phyloP scores from a whole-genome alignment of 2,113 vertebrate species.

The Stegastes partitus region DNA sequence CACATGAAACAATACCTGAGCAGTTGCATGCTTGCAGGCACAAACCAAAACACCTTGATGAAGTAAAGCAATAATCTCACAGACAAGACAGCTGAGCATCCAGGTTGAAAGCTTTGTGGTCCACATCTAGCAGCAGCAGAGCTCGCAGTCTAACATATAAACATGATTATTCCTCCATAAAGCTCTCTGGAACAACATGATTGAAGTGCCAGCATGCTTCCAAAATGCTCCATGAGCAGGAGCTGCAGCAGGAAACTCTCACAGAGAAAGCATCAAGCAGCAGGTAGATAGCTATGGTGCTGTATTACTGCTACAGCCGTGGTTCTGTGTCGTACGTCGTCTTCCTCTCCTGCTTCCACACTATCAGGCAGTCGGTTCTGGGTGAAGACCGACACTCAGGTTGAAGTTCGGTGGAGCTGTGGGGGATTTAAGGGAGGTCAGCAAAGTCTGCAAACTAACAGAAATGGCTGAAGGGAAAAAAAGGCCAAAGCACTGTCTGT shows the following conservation, averaged over 20 bases:
- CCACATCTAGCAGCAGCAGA: too few species aligned
- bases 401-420: not conserved
- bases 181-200: not conserved
- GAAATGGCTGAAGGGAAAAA: not conserved
- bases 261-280: too few species aligned
- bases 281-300: too few species aligned
- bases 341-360: not conserved
- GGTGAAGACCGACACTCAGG: not conserved
- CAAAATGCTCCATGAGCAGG: too few species aligned
- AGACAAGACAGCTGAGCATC: too few species aligned
- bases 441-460: not conserved
- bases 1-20: not conserved
- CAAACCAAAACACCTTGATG: too few species aligned
- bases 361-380: not conserved
- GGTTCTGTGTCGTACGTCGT: not conserved
- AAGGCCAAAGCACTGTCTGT: not conserved
- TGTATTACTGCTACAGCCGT: not conserved
- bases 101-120: too few species aligned
- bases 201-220: too few species aligned
- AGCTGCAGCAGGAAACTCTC: too few species aligned
- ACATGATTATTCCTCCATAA: too few species aligned
- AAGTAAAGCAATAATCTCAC: too few species aligned
- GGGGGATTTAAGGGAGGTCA: not conserved
- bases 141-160: too few species aligned
- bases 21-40: not conserved